Percentiles rank a stretch among this genome's conserved stretches.
Conservation (phyloP, 2,888 invertebrate species). For the Lepidochrysops patricia region DNA sequence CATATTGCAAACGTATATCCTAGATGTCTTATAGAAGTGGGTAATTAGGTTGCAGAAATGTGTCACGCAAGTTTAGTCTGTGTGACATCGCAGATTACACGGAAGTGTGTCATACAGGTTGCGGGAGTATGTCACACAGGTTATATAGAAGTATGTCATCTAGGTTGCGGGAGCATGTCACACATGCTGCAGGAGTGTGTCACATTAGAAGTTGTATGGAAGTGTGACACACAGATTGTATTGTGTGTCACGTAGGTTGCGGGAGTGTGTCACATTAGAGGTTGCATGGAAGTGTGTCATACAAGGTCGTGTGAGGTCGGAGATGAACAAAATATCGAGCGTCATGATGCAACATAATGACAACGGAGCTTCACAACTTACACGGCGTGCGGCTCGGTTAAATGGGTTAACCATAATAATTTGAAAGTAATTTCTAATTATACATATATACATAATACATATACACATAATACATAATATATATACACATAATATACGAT, state of each 20-base stretch:
- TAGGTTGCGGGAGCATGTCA: background rate
- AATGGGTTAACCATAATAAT: too few relatives aligned
- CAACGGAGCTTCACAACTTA: background rate
- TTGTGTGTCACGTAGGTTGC: too few relatives aligned
- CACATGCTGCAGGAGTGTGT: background rate
- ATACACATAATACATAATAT: too few relatives aligned
- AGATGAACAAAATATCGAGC: background rate
- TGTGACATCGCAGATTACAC: too few relatives aligned
- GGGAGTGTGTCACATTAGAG: background rate
- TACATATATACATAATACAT: too few relatives aligned
- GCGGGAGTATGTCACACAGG: background rate
- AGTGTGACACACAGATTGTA: background rate
- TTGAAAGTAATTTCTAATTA: too few relatives aligned
- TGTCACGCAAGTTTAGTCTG: too few relatives aligned
- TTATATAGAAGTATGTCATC: background rate
- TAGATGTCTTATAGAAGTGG: too few relatives aligned
- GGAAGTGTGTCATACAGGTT: background rate
- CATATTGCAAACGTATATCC: too few relatives aligned
- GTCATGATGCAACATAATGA: background rate
- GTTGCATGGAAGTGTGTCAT: background rate
- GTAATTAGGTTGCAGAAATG: too few relatives aligned
- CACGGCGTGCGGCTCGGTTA: background rate
- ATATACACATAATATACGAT: too few relatives aligned
- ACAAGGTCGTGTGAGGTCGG: slow-evolving; percentile 1
- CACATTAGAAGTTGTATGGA: too few relatives aligned